phyloP scores from a whole-genome alignment of 2,113 vertebrate genomes.

The Polypterus bichir region DNA sequence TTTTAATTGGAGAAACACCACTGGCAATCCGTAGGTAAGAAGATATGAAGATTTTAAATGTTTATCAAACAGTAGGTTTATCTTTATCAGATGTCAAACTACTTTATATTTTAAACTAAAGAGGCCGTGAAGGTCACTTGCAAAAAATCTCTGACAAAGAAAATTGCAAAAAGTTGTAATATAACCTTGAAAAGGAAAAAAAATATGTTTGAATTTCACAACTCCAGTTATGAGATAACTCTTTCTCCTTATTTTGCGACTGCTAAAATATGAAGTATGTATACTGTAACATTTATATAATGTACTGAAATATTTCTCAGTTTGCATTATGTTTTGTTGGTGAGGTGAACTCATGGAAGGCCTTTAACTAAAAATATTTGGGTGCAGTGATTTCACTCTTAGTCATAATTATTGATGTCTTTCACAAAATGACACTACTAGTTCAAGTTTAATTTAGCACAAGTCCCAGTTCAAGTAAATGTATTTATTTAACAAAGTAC shows the following conservation, averaged over 20 bases:
- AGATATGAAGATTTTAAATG: neutral
- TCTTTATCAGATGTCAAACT: neutral
- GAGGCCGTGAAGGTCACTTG: neutral
- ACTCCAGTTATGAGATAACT: no score
- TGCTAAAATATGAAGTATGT: neutral
- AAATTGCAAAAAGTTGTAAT: constrained; percentile 3
- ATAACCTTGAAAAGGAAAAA: neutral
- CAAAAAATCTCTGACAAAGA: neutral
- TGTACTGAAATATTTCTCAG: no score
- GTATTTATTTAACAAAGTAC: no score
- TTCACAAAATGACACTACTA: no score
- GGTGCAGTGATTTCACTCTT: no score
- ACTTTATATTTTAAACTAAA: constrained; percentile 4
- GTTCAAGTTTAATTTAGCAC: no score
- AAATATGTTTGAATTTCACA: neutral
- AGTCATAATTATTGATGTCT: no score
- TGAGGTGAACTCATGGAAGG: no score
- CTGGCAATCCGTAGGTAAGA: constrained; percentile 60
- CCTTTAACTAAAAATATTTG: no score
- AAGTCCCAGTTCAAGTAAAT: no score
- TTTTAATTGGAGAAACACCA: constrained; percentile 72
- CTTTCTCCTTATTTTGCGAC: neutral
- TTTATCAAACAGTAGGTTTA: neutral
- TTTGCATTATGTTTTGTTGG: no score
- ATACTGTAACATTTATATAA: no score